A percentile compares a stretch with the other conserved stretches of the same genome.
Evolutionary conservation across 1,140 invertebrate species (phyloP).

Genomic region (Wiebesia pumilae): DNA sequence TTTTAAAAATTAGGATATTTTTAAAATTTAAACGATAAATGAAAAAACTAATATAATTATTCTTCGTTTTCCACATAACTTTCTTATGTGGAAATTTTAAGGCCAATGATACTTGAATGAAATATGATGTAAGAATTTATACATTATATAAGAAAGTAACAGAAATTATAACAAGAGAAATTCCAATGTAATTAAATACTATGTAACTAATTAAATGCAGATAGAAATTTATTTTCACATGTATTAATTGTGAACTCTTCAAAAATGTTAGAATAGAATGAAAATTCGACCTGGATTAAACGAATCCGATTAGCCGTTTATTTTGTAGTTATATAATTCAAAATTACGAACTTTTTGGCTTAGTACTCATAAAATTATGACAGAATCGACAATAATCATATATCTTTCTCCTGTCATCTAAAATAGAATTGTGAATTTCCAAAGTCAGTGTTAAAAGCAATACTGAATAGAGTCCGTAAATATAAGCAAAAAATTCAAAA

Average conservation of each 20-base stretch:
- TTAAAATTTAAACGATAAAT: too few species aligned
- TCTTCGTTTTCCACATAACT: too few species aligned
- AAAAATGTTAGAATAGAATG: not conserved
- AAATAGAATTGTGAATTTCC: not conserved
- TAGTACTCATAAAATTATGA: not conserved
- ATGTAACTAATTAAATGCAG: too few species aligned
- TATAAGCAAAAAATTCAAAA: not conserved
- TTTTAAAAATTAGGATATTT: too few species aligned
- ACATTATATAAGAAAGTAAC: too few species aligned
- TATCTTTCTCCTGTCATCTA: not conserved
- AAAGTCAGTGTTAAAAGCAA: not conserved
- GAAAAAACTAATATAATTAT: too few species aligned
- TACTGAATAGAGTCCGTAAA: not conserved
- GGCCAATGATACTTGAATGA: too few species aligned
- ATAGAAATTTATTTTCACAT: too few species aligned
- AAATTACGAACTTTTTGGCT: not conserved
- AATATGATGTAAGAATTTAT: too few species aligned
- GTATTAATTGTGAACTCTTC: not conserved
- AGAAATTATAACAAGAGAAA: too few species aligned
- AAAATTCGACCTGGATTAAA: not conserved
- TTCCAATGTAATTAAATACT: too few species aligned
- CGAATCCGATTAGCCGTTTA: not conserved
- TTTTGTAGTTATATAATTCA: not conserved
- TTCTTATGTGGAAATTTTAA: too few species aligned
- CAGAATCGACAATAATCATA: not conserved